phyloP scores from a whole-genome alignment of 2,113 vertebrate genomes.

The Phalacrocorax aristotelis region DNA sequence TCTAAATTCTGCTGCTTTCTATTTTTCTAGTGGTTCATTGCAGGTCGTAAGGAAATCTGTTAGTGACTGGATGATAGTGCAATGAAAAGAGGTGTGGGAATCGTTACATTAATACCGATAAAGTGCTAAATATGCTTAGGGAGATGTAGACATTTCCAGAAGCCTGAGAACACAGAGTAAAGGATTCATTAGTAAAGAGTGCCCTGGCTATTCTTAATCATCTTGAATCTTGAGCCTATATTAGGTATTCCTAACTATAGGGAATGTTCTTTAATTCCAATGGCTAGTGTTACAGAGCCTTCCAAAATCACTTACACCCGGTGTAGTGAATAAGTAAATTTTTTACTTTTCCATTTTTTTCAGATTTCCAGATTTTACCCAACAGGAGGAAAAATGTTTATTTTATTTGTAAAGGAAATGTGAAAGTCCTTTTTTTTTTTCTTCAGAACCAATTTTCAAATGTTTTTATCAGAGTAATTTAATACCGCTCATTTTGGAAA shows the following conservation, averaged over 20 bases:
- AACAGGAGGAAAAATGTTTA: neutral
- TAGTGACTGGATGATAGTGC: neutral
- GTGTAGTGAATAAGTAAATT: neutral
- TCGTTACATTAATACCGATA: constrained; percentile 37
- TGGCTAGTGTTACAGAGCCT: neutral
- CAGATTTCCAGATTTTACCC: neutral
- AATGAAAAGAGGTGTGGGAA: constrained; percentile 6
- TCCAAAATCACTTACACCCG: neutral
- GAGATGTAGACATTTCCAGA: constrained; percentile 32
- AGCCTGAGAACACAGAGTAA: neutral
- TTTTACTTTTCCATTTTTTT: neutral
- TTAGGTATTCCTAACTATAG: neutral
- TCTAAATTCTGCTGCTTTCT: neutral
- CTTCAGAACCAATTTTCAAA: neutral
- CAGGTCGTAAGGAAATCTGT: neutral
- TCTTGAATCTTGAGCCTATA: neutral
- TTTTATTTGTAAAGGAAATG: neutral
- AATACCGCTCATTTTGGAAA: neutral
- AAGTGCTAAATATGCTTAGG: constrained; percentile 40
- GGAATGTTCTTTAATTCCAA: neutral
- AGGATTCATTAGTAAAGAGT: constrained; percentile 8
- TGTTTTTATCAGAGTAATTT: neutral
- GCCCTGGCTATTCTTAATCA: constrained; percentile 2
- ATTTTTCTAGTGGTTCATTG: neutral
- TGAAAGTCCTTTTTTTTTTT: neutral